Evolutionary conservation across 2,888 invertebrate species (phyloP).

Genomic region (Diloba caeruleocephala): DNA sequence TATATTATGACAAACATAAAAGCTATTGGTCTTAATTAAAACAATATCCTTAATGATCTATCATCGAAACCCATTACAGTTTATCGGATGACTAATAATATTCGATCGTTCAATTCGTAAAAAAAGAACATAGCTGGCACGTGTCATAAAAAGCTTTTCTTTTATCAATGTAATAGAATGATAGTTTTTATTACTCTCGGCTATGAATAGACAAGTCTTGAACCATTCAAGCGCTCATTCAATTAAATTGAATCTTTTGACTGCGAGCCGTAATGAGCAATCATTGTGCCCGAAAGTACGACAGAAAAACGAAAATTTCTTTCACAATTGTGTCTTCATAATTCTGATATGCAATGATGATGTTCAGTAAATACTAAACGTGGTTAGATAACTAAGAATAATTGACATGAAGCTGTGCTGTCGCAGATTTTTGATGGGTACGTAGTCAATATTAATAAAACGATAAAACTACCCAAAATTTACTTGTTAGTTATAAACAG

Average conservation of each 20-base stretch:
- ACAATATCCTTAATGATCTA: background rate
- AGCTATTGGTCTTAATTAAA: background rate
- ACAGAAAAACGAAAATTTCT: constrained; percentile 20
- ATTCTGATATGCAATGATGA: background rate
- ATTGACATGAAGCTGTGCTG: no score
- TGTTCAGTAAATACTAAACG: no score
- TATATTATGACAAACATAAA: no score
- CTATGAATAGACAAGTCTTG: constrained; percentile 54
- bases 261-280: constrained; percentile 29
- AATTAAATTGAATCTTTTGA: constrained; percentile 61
- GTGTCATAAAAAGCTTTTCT: constrained; percentile 3
- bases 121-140: constrained; percentile 3
- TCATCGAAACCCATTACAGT: background rate
- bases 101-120: background rate
- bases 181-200: constrained; percentile 38
- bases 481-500: no score
- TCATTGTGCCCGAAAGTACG: constrained; percentile 28
- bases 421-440: no score
- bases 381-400: no score
- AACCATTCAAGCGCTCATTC: constrained; percentile 61
- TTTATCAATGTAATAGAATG: constrained; percentile 10
- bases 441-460: no score
- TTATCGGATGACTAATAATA: constrained; percentile 1
- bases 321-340: constrained; percentile 30
- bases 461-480: no score